phyloP scores from a whole-genome alignment of 1,140 invertebrate genomes.

The Lineus longissimus region DNA sequence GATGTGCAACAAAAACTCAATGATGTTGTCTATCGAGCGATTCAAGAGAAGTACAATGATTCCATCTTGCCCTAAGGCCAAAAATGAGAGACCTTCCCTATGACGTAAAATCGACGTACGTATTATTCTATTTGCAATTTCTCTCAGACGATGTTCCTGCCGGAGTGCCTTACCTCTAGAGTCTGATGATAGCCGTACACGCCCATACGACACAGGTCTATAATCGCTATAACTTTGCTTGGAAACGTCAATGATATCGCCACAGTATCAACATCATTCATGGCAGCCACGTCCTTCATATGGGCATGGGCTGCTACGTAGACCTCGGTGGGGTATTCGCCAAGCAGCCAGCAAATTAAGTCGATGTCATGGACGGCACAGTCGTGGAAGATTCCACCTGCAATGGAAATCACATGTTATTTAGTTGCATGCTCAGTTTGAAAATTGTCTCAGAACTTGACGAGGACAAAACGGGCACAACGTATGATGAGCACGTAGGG shows the following conservation, averaged over 20 bases:
- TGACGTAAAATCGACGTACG: no score
- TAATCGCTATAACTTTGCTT: slow-evolving; percentile 61
- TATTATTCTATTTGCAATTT: no score
- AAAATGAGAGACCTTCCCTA: no score
- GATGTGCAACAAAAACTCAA: not conserved
- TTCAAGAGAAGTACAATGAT: no score
- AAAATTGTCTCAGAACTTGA: no score
- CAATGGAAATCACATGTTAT: slow-evolving; percentile 28
- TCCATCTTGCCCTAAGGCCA: no score
- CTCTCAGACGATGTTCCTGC: no score
- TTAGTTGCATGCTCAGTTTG: no score
- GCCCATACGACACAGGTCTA: slow-evolving; percentile 63
- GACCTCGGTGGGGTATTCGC: slow-evolving; percentile 59
- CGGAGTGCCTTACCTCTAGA: slow-evolving; percentile 56
- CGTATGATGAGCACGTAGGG: no score
- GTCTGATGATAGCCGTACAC: slow-evolving; percentile 67
- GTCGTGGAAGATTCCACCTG: slow-evolving; percentile 68
- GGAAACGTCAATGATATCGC: slow-evolving; percentile 61
- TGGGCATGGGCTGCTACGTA: slow-evolving; percentile 53
- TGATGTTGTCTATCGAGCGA: not conserved
- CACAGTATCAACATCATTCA: slow-evolving; percentile 64
- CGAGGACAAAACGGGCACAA: no score
- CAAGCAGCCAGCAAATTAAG: slow-evolving; percentile 59
- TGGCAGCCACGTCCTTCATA: slow-evolving; percentile 59
- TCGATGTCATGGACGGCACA: slow-evolving; percentile 69